Base-by-base conservation (phyloP, 1,140 invertebrate species). In the Oncopeltus fasciatus region DNA sequence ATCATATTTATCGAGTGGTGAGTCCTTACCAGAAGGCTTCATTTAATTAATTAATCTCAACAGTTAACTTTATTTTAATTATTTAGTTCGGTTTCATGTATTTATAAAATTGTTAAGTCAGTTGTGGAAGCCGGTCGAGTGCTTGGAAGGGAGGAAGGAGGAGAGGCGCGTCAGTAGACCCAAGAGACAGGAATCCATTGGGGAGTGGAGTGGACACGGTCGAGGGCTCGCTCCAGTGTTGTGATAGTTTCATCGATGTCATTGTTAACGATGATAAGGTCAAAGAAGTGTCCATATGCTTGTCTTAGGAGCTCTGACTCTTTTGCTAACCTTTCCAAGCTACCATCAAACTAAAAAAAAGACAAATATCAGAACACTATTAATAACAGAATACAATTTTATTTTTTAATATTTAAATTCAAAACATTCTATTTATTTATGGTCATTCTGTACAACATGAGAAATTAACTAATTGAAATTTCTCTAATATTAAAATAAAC, bases 221-320 rank as follows among this genome's bases (percentile, higher is more conserved):
- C 91, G 63, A 98, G 88, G 21, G 92, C 87, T 59, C 84, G 82
- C 72, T 98, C 93, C 66, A 99, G 76, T 61, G 89, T 85, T 29
- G 83, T 82, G 69, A 98, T 96, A 33, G 96, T 98, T 74, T 98
- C 95, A 72, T 98, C 95, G 66, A 99, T 98, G 77, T 99, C 95
- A 79, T 98, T 98, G 80, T 99, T 99, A 21, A 98, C 89, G 70
- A 99, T 95, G 51, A 91, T 94, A 75, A 97, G 78, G 75, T 99
- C 96, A 78, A 99, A 98, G 75, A 92, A 93, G 74, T 98, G 95
- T 21, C 95, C 93, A 76, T 98, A 99, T 28, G 93, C 90, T 71
- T 93, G 90, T 53, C 91, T 87, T 58, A 99, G 77, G 72, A 95
- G 84, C 68, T 98, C 94, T 27, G 94, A 98, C 74, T 98, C 95